These are phyloP conservation scores for Dysdera silvatica DNA, from an alignment of 1,140 invertebrate genomes.

Conservation along the genomic window DNA sequence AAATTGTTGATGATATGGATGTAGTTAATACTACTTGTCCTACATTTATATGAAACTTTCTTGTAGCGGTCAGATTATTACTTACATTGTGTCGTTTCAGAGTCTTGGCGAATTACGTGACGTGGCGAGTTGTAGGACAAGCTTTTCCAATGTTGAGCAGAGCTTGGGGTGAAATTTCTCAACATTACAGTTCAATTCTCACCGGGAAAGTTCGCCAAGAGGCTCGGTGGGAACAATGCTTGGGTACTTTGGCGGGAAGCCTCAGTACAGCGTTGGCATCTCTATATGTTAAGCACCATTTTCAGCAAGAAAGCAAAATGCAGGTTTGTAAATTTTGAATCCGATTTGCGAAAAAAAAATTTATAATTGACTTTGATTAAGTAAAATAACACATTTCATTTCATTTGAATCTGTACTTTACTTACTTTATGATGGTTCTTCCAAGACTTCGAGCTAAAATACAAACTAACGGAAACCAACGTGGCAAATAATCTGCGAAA, in stretches of 20 bases:
- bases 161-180: constrained; percentile 58
- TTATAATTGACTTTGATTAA: too few species aligned
- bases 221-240: constrained; percentile 38
- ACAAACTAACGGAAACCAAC: too few species aligned
- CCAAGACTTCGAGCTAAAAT: too few species aligned
- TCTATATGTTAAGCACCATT: constrained; percentile 48
- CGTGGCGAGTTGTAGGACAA: constrained; percentile 67
- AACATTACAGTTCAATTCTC: constrained; percentile 62
- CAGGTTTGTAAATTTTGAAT: constrained; percentile 25
- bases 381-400: too few species aligned
- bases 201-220: constrained; percentile 55
- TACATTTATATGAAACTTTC: too few species aligned
- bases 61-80: background rate
- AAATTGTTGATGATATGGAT: too few species aligned
- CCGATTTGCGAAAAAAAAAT: too few species aligned
- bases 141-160: constrained; percentile 68
- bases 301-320: constrained; percentile 47
- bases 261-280: constrained; percentile 48
- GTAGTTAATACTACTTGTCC: too few species aligned
- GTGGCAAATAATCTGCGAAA: too few species aligned
- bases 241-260: constrained; percentile 38
- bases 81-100: constrained; percentile 39
- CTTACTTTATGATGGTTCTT: too few species aligned
- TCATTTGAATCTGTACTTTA: too few species aligned
- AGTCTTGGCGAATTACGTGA: constrained; percentile 66